A percentile compares a stretch with the other conserved stretches of the same genome.
Evolutionary conservation across 2,888 invertebrate species (phyloP).

Genomic region (Drosophila paracracens): DNA sequence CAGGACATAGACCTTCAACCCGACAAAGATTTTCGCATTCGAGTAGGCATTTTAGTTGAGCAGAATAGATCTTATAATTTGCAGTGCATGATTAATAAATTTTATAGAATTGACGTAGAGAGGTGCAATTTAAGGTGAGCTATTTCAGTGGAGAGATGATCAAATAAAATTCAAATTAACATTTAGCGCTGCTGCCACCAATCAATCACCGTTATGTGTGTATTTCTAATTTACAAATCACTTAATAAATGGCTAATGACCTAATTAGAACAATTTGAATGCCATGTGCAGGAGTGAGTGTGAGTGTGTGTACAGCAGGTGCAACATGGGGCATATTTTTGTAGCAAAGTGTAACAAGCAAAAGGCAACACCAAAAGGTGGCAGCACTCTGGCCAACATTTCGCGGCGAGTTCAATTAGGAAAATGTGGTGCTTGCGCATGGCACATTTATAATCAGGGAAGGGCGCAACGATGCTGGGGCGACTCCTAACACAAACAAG

Average conservation of each 20-base stretch:
- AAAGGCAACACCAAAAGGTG: constrained; percentile 16
- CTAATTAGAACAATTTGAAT: constrained; percentile 35
- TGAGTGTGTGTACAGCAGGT: constrained; percentile 17
- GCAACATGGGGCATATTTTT: constrained; percentile 20
- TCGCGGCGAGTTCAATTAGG: constrained; percentile 66
- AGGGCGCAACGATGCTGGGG: constrained; percentile 20
- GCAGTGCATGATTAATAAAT: background rate
- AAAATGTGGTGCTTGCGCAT: constrained; percentile 47
- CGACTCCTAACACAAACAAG: constrained; percentile 51
- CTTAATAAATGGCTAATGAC: constrained; percentile 38
- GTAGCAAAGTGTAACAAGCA: constrained; percentile 20
- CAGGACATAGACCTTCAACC: background rate
- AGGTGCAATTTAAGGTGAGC: background rate
- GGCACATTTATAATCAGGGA: constrained; percentile 64
- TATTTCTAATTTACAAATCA: constrained; percentile 5
- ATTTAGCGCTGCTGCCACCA: background rate
- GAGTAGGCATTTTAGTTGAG: background rate
- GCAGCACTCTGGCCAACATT: constrained; percentile 38
- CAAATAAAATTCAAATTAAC: background rate
- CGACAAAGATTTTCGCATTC: background rate
- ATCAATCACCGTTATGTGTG: background rate
- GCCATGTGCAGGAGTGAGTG: background rate
- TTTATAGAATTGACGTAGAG: background rate
- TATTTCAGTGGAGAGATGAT: background rate
- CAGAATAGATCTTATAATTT: background rate